Conservation (phyloP, 2,113 vertebrate genomes). For the Gavia stellata region DNA sequence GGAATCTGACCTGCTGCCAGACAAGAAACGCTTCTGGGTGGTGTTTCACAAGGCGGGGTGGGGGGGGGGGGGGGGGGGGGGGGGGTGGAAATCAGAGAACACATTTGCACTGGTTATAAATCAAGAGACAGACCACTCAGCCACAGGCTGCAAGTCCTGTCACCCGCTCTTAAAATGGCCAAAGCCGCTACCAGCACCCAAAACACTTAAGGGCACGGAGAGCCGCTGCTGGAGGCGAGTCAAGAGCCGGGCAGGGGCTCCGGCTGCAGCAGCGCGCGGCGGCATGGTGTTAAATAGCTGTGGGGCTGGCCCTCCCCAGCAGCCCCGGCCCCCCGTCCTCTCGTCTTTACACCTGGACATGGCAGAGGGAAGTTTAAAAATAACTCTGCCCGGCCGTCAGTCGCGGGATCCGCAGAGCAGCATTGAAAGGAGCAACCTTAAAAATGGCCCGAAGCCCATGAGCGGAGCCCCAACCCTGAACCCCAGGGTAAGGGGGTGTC, state of each 20-base stretch:
- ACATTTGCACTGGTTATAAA: conserved; percentile 4
- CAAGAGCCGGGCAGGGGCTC: not conserved
- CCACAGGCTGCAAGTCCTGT: not conserved
- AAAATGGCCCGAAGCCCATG: fast-evolving
- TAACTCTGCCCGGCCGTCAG: fast-evolving
- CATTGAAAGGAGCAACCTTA: not conserved
- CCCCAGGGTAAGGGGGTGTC: fast-evolving
- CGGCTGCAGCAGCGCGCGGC: fast-evolving
- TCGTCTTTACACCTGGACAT: not conserved
- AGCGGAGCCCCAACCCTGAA: not conserved
- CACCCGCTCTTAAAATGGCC: not conserved
- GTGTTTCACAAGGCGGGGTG: fast-evolving
- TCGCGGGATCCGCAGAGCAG: fast-evolving
- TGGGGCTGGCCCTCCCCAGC: not conserved
- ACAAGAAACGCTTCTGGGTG: not conserved
- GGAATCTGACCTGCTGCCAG: not conserved
- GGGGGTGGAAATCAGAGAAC: not conserved
- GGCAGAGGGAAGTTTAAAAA: not conserved
- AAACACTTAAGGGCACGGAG: not conserved
- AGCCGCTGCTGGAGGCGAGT: not conserved
- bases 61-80: not conserved
- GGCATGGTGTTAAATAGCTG: not conserved
- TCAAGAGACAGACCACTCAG: not conserved
- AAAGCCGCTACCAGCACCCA: not conserved
- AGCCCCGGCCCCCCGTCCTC: not conserved